Conservation (phyloP, 2,113 vertebrate species). For the Mesocricetus auratus region DNA sequence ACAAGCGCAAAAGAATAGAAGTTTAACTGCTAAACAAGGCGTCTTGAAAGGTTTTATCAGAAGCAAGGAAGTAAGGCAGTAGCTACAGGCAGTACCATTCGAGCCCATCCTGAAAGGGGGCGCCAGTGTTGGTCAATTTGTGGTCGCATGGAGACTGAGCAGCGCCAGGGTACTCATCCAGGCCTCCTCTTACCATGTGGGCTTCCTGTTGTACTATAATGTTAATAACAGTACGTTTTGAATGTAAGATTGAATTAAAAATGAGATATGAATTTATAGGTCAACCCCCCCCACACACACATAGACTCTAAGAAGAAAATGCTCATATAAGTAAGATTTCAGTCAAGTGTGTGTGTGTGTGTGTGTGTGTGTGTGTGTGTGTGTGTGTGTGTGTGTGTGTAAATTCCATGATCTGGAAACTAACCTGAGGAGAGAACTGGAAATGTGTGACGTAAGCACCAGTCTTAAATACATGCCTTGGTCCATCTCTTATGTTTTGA, state of each 20-base stretch:
- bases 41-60: neutral
- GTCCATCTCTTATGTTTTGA: neutral
- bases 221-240: neutral
- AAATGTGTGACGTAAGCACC: neutral
- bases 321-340: neutral
- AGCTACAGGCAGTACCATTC: neutral
- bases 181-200: neutral
- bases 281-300: neutral
- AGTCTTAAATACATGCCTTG: neutral
- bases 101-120: neutral
- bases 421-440: neutral
- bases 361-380: too few species aligned
- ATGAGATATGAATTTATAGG: neutral
- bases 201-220: neutral
- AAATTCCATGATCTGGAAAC: neutral
- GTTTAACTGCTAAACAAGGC: neutral
- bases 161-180: neutral
- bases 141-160: neutral
- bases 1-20: neutral
- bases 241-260: slow-evolving; percentile 10
- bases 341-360: too few species aligned
- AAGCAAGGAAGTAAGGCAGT: neutral
- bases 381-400: too few species aligned
- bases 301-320: too few species aligned
- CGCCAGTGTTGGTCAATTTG: neutral